Base-by-base conservation (phyloP, 2,797 vertebrate species). In the Anabacerthia variegaticeps region DNA sequence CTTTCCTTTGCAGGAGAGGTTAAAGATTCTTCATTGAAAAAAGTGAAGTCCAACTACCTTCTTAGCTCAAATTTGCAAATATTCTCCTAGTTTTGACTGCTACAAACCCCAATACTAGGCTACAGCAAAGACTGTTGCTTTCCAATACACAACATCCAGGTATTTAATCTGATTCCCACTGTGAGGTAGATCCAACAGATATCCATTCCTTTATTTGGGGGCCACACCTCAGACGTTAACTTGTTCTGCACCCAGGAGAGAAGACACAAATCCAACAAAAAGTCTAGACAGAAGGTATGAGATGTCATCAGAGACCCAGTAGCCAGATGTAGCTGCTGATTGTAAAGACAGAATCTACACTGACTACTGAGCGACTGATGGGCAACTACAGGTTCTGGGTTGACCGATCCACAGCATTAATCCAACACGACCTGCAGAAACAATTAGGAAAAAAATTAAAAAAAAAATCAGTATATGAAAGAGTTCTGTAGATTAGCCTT, bases 241-340 rank as follows among this genome's bases (percentile, higher is more conserved):
- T 86, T 87, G 92, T 88, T 97, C 94, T 86, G 92, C 97, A 96
- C 75, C 41, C 81, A 88, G 84, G 32, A 94, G 37, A 79, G 41
- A 26, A 73, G 86, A 97, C 46, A 85, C 67, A 91, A 49, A 73
- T 97, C 72, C 78, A 82, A 83, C 56, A 83, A 81, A 49, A 84
- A 62, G 81, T 67, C 84, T 74, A 89, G 82, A 94, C 4, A 91
- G 97, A 91, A 91, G 98, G 48, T 72, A 96, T 4, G 90, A 97
- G 96, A 98, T 98, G 98, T 97, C 98, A 98, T 98, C 98, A 97
- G 99, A 99, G 99, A 99, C 99, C 99, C 99, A 99, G 99, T 99
- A 99, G 99, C 99, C 99, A 99, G 99, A 99, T 99, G 99, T 99
- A 99, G 99, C 99, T 99, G 98, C 99, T 99, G 99, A 99, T 98